Evolutionary conservation across 2,797 vertebrate genomes (phyloP), one percentile per base, ranked within the genome.

Genomic region (Gymnoscopelus microlampas): DNA sequence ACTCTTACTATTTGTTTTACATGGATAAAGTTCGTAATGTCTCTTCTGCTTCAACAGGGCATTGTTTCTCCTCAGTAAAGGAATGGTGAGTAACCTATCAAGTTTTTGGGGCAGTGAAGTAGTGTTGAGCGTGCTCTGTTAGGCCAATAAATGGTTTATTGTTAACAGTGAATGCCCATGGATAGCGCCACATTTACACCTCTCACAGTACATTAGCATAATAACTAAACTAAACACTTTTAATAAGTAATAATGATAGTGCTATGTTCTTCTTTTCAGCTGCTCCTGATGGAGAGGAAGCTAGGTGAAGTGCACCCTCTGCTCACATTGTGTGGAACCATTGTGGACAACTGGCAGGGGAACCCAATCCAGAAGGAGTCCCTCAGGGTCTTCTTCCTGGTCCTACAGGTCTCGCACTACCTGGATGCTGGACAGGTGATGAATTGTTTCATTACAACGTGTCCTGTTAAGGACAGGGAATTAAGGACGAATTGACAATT

Each of bases 301-400:
- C 94, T 99, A 47, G 97, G 97, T 44, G 98, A 99, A 81, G 97
- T 99, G 3, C 98, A 99, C 70, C 98, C 98, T 0, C 92, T 99
- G 70, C 95, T 99, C 26, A 98, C 97, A 0, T 93, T 99, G 14
- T 99, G 98, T 0, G 98, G 98, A 69, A 98, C 98, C 76, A 99
- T 99, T 1, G 98, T 99, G 24, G 98, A 99, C 87, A 99, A 97
- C 89, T 99, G 98, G 98, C 97, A 99, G 83, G 98, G 98, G 11
- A 98, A 99, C 76, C 97, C 97, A 75, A 99, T 99, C 88, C 98
- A 99, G 92, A 99, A 99, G 71, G 98, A 99, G 88, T 98, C 98
- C 0, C 84, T 99, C 1, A 91, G 98, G 0, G 97, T 99, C 3
- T 99, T 99, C 88, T 99, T 99, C 94, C 81, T 99, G 60, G 97